Conservation (phyloP, 2,888 invertebrate genomes). For the Aromia moschata region DNA sequence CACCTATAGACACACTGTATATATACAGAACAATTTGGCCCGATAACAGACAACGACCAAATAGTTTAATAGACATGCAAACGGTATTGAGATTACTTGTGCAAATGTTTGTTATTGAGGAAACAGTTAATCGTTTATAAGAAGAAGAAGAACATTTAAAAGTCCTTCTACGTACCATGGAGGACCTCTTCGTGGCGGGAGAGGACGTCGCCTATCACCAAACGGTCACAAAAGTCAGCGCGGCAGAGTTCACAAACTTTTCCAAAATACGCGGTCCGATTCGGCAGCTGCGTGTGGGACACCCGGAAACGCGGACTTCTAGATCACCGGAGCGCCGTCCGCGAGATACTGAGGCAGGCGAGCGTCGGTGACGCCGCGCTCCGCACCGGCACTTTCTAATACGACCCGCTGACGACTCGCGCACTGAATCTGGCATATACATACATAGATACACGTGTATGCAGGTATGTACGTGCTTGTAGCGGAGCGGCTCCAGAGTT, state of each 20-base stretch:
- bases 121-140: too few relatives aligned
- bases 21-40: too few relatives aligned
- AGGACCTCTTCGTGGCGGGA: too few relatives aligned
- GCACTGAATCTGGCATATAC: not conserved
- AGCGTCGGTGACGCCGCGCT: slow-evolving; percentile 5
- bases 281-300: slow-evolving; percentile 5
- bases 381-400: slow-evolving; percentile 17
- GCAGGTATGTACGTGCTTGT: not conserved
- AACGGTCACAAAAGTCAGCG: not conserved
- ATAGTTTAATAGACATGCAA: too few relatives aligned
- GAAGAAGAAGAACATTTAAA: too few relatives aligned
- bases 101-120: too few relatives aligned
- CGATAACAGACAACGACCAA: too few relatives aligned
- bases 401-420: slow-evolving; percentile 12
- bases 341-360: slow-evolving; percentile 22
- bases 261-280: slow-evolving; percentile 1
- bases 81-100: too few relatives aligned
- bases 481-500: too few relatives aligned
- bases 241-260: slow-evolving; percentile 19
- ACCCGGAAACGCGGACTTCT: slow-evolving; percentile 14
- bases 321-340: slow-evolving; percentile 2
- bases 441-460: not conserved
- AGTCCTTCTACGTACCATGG: too few relatives aligned
- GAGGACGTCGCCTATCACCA: not conserved
- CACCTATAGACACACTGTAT: too few relatives aligned